A percentile compares a stretch with the other conserved stretches of the same genome.
Conservation (phyloP, 2,113 vertebrate genomes). For the Megaptera novaeangliae region DNA sequence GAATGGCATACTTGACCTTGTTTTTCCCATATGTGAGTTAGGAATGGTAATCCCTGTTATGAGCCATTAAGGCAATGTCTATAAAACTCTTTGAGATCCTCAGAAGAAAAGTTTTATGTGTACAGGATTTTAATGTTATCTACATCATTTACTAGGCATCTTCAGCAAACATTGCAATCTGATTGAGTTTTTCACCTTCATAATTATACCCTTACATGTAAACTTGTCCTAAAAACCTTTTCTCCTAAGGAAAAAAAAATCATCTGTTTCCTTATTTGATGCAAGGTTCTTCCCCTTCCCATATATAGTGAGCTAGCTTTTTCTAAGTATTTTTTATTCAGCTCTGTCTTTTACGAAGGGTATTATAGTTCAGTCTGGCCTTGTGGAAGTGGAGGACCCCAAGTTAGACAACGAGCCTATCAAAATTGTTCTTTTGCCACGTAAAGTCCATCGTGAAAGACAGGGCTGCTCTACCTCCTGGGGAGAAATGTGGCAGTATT, state of each 20-base stretch:
- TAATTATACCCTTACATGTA: background rate
- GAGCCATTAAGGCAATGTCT: background rate
- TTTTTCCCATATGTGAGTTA: slow-evolving; percentile 37
- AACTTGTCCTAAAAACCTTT: background rate
- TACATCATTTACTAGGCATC: background rate
- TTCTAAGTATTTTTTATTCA: background rate
- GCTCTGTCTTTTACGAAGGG: background rate
- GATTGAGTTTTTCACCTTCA: background rate
- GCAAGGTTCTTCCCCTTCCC: background rate
- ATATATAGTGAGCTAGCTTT: background rate
- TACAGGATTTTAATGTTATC: background rate
- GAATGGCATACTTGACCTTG: slow-evolving; percentile 11
- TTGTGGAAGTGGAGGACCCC: background rate
- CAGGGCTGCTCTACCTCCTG: background rate
- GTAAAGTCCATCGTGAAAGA: background rate
- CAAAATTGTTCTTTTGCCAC: background rate
- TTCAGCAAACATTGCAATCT: background rate
- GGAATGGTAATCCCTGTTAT: slow-evolving; percentile 21
- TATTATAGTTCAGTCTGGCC: background rate
- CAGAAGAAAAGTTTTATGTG: background rate
- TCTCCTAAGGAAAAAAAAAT: slow-evolving; percentile 1
- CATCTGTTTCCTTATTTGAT: background rate
- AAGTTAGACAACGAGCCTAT: background rate
- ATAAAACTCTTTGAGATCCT: background rate
- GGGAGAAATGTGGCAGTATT: background rate